phyloP scores from a whole-genome alignment of 2,113 vertebrate genomes.

The Scortum barcoo region DNA sequence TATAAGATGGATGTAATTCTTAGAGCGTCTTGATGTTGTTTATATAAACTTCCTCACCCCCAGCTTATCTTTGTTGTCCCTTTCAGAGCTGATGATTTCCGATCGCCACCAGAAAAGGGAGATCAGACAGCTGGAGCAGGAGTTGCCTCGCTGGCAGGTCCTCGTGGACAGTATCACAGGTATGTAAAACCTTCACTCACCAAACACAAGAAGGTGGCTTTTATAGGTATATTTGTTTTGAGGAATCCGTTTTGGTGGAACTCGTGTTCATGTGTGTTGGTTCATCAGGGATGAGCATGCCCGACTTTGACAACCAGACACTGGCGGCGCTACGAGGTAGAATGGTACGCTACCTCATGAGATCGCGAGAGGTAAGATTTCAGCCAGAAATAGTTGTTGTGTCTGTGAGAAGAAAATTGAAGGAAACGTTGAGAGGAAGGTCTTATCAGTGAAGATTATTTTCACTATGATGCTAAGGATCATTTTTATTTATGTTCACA shows the following conservation, averaged over 20 bases:
- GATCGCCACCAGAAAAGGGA: slow-evolving; percentile 95
- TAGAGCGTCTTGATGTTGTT: not conserved
- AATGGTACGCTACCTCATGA: slow-evolving; percentile 97
- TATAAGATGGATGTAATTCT: not conserved
- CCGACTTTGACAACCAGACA: slow-evolving; percentile 96
- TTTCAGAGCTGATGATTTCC: slow-evolving; percentile 92
- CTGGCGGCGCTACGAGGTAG: slow-evolving; percentile 93
- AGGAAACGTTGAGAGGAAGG: not conserved
- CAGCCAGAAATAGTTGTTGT: not conserved
- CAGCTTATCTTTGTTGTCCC: not conserved
- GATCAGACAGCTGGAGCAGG: slow-evolving; percentile 95
- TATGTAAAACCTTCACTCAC: slow-evolving; percentile 57
- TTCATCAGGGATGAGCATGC: slow-evolving; percentile 92
- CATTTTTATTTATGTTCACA: not conserved
- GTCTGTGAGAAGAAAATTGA: not conserved
- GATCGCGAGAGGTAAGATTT: slow-evolving; percentile 89
- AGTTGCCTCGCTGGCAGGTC: slow-evolving; percentile 95
- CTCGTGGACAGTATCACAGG: slow-evolving; percentile 96
- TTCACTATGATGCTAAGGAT: not conserved
- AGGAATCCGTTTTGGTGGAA: not conserved
- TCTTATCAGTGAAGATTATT: not conserved
- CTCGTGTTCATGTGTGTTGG: not conserved
- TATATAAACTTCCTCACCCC: not conserved
- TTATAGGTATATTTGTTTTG: not conserved
- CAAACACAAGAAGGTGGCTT: not conserved